Evolutionary conservation across 2,797 vertebrate genomes (phyloP).

Genomic region (Philypnodon macrostomus): DNA sequence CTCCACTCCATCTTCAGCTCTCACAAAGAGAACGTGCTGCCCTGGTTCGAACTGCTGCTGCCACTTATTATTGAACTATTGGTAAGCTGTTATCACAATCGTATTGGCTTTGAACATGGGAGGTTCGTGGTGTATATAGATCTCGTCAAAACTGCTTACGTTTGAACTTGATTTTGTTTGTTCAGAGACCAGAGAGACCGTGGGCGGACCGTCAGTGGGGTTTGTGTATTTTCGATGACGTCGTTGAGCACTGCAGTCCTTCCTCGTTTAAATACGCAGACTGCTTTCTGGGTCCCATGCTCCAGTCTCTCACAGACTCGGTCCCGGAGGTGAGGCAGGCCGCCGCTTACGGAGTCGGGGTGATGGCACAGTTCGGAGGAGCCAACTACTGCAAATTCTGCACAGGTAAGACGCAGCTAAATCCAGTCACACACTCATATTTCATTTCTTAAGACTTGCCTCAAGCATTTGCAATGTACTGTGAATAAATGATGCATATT

Average conservation of each 20-base stretch:
- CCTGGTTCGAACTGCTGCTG: constrained; percentile 96
- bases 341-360: constrained; percentile 92
- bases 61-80: constrained; percentile 95
- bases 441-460: too few species aligned
- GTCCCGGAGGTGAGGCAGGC: constrained; percentile 96
- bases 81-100: constrained; percentile 77
- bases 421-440: too few species aligned
- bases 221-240: constrained; percentile 95
- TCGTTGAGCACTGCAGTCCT: constrained; percentile 97
- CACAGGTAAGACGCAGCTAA: constrained; percentile 87
- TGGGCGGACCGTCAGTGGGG: constrained; percentile 99
- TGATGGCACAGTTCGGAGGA: constrained; percentile 96
- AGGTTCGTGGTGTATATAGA: too few species aligned
- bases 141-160: not conserved
- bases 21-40: constrained; percentile 94
- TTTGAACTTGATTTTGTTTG: not conserved
- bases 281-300: constrained; percentile 90
- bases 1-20: constrained; percentile 97
- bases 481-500: too few species aligned
- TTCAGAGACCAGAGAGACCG: constrained; percentile 89
- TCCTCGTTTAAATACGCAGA: constrained; percentile 94
- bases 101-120: too few species aligned
- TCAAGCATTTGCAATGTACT: too few species aligned
- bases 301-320: constrained; percentile 90
- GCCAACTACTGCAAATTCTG: constrained; percentile 93